A percentile compares a stretch with the other conserved stretches of the same genome.
These are phyloP conservation scores for Cosmia trapezina DNA, from an alignment of 2,888 invertebrate species.

Conservation along the genomic window DNA sequence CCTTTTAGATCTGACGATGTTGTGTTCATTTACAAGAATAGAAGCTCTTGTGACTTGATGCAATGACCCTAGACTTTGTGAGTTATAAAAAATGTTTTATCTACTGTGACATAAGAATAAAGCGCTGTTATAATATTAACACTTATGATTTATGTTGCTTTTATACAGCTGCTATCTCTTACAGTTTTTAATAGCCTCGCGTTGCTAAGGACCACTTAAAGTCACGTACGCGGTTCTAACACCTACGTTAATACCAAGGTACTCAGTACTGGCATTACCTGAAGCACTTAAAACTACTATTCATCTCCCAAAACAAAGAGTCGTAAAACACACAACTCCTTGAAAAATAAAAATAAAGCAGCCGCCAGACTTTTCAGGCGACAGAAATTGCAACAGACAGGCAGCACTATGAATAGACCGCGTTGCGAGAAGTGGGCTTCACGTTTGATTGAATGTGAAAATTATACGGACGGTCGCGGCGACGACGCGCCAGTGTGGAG, in stretches of 20 bases:
- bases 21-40: not conserved
- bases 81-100: not conserved
- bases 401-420: slow-evolving; percentile 74
- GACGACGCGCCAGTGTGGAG: slow-evolving; percentile 65
- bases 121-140: not conserved
- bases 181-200: slow-evolving; percentile 33
- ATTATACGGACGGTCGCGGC: slow-evolving; percentile 75
- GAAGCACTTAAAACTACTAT: slow-evolving; percentile 38
- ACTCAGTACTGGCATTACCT: slow-evolving; percentile 28
- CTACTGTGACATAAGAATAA: not conserved
- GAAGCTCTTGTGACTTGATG: not conserved
- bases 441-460: slow-evolving; percentile 84
- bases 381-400: slow-evolving; percentile 53
- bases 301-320: slow-evolving; percentile 52
- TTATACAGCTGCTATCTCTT: slow-evolving; percentile 17
- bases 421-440: slow-evolving; percentile 74
- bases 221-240: slow-evolving; percentile 24
- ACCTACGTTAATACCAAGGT: slow-evolving; percentile 25
- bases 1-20: not conserved
- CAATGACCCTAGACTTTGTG: not conserved
- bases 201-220: slow-evolving; percentile 49
- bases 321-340: slow-evolving; percentile 48
- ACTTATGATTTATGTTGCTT: slow-evolving; percentile 22
- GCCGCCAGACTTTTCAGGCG: slow-evolving; percentile 46
- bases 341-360: slow-evolving; percentile 49